Evolutionary conservation across 1,140 invertebrate genomes (phyloP), one percentile per base, ranked within the genome.

Genomic region (Galleria mellonella): DNA sequence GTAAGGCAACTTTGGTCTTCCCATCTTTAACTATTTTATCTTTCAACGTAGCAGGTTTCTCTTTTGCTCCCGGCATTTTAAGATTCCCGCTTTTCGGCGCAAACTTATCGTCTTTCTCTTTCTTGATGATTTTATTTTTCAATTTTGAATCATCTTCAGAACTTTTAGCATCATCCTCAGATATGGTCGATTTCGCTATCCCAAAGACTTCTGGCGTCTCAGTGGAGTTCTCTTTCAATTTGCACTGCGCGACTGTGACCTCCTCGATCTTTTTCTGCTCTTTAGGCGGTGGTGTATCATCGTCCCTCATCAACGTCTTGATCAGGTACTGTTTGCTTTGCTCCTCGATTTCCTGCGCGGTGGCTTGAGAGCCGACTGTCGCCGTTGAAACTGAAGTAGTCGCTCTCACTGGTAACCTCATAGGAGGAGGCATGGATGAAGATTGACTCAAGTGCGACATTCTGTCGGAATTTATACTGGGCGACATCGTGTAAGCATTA

Each of bases 241-340:
- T 76, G 46, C 72, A 74, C 48, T 78, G 73, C 0, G 73, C 78
- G 23, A 82, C 82, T 0, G 67, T 76, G 7, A 83, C 55, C 52
- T 83, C 78, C 12, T 85, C 82, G 0, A 53, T 79, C 53, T 75
- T 77, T n/a, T 76, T 68, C 7, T 58, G 62, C 32, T 81, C 68
- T 32, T 74, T 76, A 0, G 74, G 75, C 1, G 73, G 76, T 7
- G 79, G 75, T 4, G 66, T 38, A 23, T 83, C 81, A 39, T 85
- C 81, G 49, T 85, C 82, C 29, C 82, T 69, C 82, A 83, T 85
- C 7, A 83, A 65, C 1, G 82, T 85, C 60, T 83, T 85, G 50
- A 83, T 83, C 46, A 85, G 72, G 59, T 85, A 83, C 69, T 73
- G 73, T 52, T 85, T 83, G 64, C 72, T 85, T 41, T 85, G 82